Evolutionary conservation across 1,140 invertebrate genomes (phyloP).

Genomic region (Saxidomus purpurata): DNA sequence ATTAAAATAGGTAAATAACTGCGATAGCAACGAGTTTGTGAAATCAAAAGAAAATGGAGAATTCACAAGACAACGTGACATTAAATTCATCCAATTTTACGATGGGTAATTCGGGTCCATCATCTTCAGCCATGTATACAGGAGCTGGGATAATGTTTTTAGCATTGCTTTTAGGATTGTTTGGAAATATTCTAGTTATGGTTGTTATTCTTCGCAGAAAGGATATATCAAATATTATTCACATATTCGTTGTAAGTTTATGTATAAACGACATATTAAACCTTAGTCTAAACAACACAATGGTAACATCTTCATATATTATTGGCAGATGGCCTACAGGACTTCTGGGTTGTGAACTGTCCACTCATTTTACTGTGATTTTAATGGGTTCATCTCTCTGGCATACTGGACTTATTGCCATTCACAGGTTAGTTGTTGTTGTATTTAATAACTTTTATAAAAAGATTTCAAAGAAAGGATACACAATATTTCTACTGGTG

Average conservation of each 20-base stretch:
- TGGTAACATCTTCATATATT: constrained; percentile 85
- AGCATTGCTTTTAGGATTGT: constrained; percentile 78
- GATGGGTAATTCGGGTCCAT: constrained; percentile 65
- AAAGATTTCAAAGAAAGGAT: constrained; percentile 84
- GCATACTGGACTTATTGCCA: constrained; percentile 86
- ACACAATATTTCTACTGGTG: constrained; percentile 83
- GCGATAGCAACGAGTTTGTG: no score
- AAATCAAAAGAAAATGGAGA: not conserved
- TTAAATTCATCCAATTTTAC: constrained; percentile 10
- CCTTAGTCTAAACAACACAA: constrained; percentile 84
- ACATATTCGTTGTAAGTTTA: constrained; percentile 85
- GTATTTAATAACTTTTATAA: constrained; percentile 85
- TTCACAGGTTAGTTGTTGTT: constrained; percentile 86
- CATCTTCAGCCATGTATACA: constrained; percentile 76
- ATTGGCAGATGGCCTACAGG: constrained; percentile 81
- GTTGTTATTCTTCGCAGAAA: constrained; percentile 76
- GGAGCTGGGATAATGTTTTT: constrained; percentile 81
- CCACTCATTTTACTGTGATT: constrained; percentile 84
- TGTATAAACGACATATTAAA: constrained; percentile 86
- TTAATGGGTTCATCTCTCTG: constrained; percentile 85
- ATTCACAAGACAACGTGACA: not conserved
- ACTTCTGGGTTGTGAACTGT: constrained; percentile 81
- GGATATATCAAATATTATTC: constrained; percentile 84
- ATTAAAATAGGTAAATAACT: no score
- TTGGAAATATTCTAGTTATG: constrained; percentile 81